Base-by-base conservation (phyloP, 2,888 invertebrate genomes). In the Andrena praecox region DNA sequence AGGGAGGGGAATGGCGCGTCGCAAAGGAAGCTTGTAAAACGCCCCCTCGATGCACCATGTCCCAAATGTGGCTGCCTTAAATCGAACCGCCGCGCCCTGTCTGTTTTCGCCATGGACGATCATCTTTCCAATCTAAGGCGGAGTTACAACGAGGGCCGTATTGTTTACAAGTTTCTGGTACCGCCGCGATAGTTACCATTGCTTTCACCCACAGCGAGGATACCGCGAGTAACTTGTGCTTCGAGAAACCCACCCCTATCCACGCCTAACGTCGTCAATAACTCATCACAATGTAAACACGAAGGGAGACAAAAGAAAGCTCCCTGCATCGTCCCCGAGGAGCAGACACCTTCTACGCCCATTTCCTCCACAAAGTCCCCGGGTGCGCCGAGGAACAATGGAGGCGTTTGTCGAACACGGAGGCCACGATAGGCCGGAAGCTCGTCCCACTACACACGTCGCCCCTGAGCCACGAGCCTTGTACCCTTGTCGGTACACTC, bases 401-500 rank as follows among this genome's bases (percentile, higher is more conserved):
- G 64, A 48, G 31, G 56, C 77, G 31, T 79, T 80, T 64, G 80
- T 63, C 29, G 70, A 78, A 78, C 79, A 79, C 10, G 63, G 8
- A 42, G n/a, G 3, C 29, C 24, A 56, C 27, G 67, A 78, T 52
- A 78, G 56, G 42, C 24, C n/a, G 59, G 64, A 62, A 76, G 52
- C 35, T 63, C 48, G 75, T 64, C 27, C 74, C 48, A 12, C 27
- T 42, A 48, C 77, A 75, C 63, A 66, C 27, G 29, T 73, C 66
- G 16, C 8, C 27, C 7, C 12, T n/a, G 16, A 33, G 52, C 29
- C 68, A n/a, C 33, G 35, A 27, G 62, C 50, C 68, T 63, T 27
- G 33, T 54, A 50, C 66, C 42, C 79, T 71, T 60, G 80, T 80
- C 42, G 66, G 70, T 66, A 80, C 80, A 77, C 77, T 60, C 50